Conservation (phyloP, 2,113 vertebrate species). For the Chiloscyllium plagiosum region DNA sequence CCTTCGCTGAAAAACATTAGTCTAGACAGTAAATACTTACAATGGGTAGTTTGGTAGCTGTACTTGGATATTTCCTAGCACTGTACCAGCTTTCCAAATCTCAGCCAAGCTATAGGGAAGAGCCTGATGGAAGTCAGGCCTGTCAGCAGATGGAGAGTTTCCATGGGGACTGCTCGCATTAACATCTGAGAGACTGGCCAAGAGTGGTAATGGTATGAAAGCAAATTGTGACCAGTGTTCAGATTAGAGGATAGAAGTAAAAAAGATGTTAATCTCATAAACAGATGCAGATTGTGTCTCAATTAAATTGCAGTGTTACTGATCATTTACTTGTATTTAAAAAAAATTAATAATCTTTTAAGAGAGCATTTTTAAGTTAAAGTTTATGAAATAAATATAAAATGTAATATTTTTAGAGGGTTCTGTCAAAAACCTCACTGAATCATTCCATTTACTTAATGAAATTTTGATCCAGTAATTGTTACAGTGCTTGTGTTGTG, state of each 20-base stretch:
- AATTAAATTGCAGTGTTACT: background rate
- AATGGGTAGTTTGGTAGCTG: background rate
- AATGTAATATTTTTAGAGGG: slow-evolving; percentile 1
- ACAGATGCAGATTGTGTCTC: background rate
- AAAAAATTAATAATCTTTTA: background rate
- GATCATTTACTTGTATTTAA: background rate
- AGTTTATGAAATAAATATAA: slow-evolving; percentile 4
- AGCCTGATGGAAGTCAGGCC: background rate
- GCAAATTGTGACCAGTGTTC: background rate
- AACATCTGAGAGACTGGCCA: background rate
- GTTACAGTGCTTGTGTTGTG: background rate
- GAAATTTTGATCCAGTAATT: background rate
- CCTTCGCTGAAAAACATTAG: background rate
- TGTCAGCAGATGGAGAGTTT: background rate
- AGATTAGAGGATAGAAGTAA: background rate
- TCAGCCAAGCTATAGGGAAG: background rate
- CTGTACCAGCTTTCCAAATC: background rate
- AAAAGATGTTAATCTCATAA: background rate
- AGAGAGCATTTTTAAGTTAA: background rate
- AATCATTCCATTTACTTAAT: background rate
- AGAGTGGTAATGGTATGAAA: background rate
- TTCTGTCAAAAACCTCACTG: background rate
- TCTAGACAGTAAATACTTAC: background rate
- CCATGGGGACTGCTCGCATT: background rate
- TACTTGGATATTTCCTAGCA: background rate